Evolutionary conservation across 2,888 invertebrate genomes (phyloP), one percentile per base, ranked within the genome.

Genomic region (Mylabris sibirica): DNA sequence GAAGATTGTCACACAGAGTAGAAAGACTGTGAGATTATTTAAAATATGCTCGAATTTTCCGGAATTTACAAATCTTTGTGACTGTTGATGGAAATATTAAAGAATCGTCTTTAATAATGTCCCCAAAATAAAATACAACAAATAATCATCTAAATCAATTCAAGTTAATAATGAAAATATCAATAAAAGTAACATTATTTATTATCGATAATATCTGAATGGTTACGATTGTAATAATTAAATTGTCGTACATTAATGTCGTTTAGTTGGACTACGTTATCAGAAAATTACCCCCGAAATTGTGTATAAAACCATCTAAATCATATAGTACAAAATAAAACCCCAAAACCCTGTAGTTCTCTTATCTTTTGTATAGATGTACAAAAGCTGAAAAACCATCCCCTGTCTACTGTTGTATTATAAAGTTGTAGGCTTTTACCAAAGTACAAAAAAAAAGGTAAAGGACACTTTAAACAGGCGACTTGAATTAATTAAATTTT

Each of bases 401-500:
- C 44, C 14, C n/a, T n/a, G 38, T 30, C 30, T 38, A 38, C n/a
- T n/a, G n/a, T n/a, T n/a, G 38, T 12, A 44, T 4, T 17, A 38
- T 38, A 44, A 44, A 44, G n/a, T 44, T 44, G n/a, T 17, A 44
- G n/a, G 44, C n/a, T 17, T 30, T 30, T 44, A n/a, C 1, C 44
- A n/a, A 44, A 44, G n/a, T 44, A 44, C 6, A 30, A 44, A 44
- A 30, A 44, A 44, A 44, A 44, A n/a, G 44, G n/a, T 17, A 44
- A 17, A 44, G n/a, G 44, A 17, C 44, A 44, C 3, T 41, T 41
- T 41, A n/a, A 41, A 41, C 17, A 17, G 17, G 44, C 11, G 44
- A 44, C 17, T 44, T 17, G 44, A 44, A 44, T 44, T 44, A 44
- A 44, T 44, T 44, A 44, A 44, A 44, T 44, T 44, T 17, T n/a